phyloP scores from a whole-genome alignment of 2,113 vertebrate genomes.

The Oncorhynchus clarkii region DNA sequence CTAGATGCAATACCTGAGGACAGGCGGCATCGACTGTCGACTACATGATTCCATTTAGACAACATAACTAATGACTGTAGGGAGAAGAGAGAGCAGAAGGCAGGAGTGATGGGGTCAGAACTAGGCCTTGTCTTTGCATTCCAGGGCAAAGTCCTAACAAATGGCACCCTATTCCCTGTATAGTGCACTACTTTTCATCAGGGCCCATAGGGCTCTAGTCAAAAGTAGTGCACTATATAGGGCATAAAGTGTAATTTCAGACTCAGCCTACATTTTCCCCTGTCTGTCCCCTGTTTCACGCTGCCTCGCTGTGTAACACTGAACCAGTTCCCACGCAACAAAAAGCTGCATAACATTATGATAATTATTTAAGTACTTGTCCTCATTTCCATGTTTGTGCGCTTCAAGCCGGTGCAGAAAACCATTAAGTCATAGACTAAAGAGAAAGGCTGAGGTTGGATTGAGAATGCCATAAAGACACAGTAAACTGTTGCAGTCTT shows the following conservation, averaged over 20 bases:
- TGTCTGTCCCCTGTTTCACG: constrained; percentile 61
- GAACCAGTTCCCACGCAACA: constrained; percentile 74
- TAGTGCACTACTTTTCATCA: too few relatives aligned
- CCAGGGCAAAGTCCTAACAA: constrained; percentile 73
- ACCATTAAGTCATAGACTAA: constrained; percentile 50
- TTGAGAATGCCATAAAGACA: constrained; percentile 19
- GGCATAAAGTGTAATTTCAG: too few relatives aligned
- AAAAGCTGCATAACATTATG: constrained; percentile 77
- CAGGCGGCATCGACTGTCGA: neutral
- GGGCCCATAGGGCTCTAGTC: too few relatives aligned
- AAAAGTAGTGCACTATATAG: too few relatives aligned
- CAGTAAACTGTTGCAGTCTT: neutral
- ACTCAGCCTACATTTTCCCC: too few relatives aligned
- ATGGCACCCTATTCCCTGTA: too few relatives aligned
- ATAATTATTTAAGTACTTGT: constrained; percentile 76
- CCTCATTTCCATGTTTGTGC: constrained; percentile 70
- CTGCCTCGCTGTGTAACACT: constrained; percentile 49
- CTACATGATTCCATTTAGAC: constrained; percentile 40
- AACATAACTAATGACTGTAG: constrained; percentile 31
- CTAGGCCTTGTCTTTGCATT: constrained; percentile 68
- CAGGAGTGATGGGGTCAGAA: constrained; percentile 48
- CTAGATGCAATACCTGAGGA: constrained; percentile 1
- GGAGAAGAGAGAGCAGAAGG: constrained; percentile 30
- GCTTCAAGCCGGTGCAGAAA: constrained; percentile 37
- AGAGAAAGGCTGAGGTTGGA: constrained; percentile 25